Evolutionary conservation across 2,113 vertebrate genomes (phyloP).

Genomic region (Neoarius graeffei): DNA sequence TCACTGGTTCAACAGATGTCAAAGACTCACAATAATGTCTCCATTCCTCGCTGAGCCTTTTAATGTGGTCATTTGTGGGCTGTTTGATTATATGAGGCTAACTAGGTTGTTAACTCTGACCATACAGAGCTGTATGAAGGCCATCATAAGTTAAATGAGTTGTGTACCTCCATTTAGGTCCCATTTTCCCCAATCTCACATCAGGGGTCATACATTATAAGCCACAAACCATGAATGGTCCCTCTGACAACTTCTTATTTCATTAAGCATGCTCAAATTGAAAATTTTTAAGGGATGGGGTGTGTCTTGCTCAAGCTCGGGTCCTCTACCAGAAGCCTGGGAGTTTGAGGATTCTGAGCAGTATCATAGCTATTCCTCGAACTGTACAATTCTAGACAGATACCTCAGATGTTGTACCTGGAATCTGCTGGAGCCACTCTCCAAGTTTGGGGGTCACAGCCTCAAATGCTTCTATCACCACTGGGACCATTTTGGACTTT

Average conservation of each 20-base stretch:
- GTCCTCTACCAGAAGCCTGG: no score
- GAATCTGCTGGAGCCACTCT: no score
- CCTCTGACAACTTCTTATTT: neutral
- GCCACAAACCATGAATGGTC: neutral
- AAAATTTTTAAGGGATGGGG: no score
- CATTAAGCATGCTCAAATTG: neutral
- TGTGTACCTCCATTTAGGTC: neutral
- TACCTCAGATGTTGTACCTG: no score
- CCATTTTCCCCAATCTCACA: constrained; percentile 11
- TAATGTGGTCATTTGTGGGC: neutral
- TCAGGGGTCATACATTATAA: neutral
- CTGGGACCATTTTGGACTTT: no score
- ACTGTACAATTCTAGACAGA: no score
- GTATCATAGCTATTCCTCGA: no score
- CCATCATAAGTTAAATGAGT: constrained; percentile 12
- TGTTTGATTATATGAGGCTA: constrained; percentile 9
- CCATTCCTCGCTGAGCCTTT: neutral
- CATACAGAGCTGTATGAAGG: neutral
- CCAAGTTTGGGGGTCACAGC: no score
- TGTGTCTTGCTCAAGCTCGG: no score
- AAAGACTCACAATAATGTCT: neutral
- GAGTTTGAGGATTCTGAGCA: no score
- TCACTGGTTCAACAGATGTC: neutral
- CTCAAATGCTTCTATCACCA: no score
- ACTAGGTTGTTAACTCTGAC: constrained; percentile 6